Evolutionary conservation across 2,113 vertebrate genomes (phyloP).

Genomic region (Glaucidium brasilianum): DNA sequence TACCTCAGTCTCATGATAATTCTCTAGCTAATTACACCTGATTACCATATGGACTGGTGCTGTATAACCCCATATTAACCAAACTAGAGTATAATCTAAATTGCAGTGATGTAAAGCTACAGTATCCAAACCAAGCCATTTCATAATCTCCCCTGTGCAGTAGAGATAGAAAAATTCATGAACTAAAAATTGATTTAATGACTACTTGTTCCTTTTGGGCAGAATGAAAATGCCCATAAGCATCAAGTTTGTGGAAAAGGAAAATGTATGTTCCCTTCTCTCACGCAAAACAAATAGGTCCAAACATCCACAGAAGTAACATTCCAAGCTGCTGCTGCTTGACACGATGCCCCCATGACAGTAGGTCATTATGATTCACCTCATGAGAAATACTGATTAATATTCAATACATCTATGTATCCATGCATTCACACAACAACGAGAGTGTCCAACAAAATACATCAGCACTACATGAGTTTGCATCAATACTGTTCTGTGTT

Average conservation of each 20-base stretch:
- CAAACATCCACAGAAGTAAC: not conserved
- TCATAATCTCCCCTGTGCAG: not conserved
- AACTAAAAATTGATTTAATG: not conserved
- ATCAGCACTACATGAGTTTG: not conserved
- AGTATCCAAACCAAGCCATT: not conserved
- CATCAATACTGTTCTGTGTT: not conserved
- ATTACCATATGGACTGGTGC: not conserved
- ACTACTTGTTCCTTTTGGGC: not conserved
- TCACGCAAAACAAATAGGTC: not conserved
- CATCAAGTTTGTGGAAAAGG: not conserved
- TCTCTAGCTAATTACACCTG: not conserved
- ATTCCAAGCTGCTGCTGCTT: not conserved
- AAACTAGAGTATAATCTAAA: not conserved
- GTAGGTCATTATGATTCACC: not conserved
- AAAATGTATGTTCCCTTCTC: not conserved
- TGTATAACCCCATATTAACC: not conserved
- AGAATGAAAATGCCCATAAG: not conserved
- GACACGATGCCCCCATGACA: not conserved
- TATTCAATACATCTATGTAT: not conserved
- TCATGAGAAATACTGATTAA: not conserved
- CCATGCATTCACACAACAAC: not conserved
- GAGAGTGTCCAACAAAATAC: not conserved
- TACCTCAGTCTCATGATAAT: not conserved
- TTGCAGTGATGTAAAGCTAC: not conserved
- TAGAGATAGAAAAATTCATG: not conserved